Base-by-base conservation (phyloP, 2,888 invertebrate genomes). In the Sycophila texana region DNA sequence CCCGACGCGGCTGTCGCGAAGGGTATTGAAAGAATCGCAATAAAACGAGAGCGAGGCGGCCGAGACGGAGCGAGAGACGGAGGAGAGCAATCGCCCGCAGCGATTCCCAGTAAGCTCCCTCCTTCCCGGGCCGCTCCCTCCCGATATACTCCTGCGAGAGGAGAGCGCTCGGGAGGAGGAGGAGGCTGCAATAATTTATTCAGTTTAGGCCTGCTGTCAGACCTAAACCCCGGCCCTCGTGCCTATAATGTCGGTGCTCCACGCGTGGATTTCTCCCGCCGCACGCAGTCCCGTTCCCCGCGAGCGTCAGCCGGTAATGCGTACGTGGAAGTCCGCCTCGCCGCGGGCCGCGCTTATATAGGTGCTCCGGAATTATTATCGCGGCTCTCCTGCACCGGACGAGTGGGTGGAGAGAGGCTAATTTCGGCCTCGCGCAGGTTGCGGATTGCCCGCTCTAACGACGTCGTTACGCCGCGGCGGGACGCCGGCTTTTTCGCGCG, bases 151-250 rank as follows among this genome's bases (percentile, higher is more conserved):
- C 63, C 82, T 79, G 81, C 83, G 83, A 80, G 84, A 81, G 47
- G 53, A 51, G 51, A 53, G 14, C n/a, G 16, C 53, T 16, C 60
- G 55, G 61, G 58, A n/a, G 49, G 47, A 57, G 55, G 68, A 61
- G 61, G 82, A 80, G 79, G 80, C 75, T 82, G 83, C 87, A 86
- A 89, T 89, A 88, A 89, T 89, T 89, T 88, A 89, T 89, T 88
- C 87, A 85, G 87, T 86, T 89, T 87, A 85, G 87, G 84, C 77
- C 74, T 63, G 70, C 77, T 85, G 86, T 87, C 86, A 80, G 80
- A 74, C 70, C 65, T 68, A 63, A 53, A 39, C 39, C 49, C 53
- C 47, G 68, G 78, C 58, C 68, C 49, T 58, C 73, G 67, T 47
- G 63, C 47, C 4, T 63, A 63, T 63, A 63, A 63, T 63, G 30